These are phyloP conservation scores for Dichetophora obliterata DNA, from an alignment of 2,888 invertebrate genomes.

Conservation along the genomic window DNA sequence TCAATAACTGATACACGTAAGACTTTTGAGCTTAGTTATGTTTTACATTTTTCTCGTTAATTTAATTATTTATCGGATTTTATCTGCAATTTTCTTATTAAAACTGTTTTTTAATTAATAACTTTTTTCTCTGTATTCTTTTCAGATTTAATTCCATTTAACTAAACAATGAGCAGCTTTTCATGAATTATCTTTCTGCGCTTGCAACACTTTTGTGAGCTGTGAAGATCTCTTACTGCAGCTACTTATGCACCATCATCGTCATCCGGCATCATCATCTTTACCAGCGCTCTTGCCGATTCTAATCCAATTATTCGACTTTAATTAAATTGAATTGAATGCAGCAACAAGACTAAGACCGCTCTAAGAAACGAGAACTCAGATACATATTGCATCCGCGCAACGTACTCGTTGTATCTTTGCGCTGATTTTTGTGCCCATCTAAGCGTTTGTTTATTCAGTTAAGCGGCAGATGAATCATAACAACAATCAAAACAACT, in stretches of 20 bases:
- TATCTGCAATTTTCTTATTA: slow-evolving; percentile 1
- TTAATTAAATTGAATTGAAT: slow-evolving; percentile 28
- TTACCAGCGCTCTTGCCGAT: slow-evolving; percentile 22
- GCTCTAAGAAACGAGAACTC: neutral
- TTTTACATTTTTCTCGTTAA: neutral
- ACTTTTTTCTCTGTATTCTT: neutral
- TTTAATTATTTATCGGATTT: neutral
- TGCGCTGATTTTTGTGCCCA: slow-evolving; percentile 10
- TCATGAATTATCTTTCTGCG: slow-evolving; percentile 21
- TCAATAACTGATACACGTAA: too few species aligned
- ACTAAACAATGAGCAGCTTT: neutral
- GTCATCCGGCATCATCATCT: neutral
- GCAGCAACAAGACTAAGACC: neutral
- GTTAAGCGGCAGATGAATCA: slow-evolving; percentile 28
- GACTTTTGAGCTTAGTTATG: too few species aligned
- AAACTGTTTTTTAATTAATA: neutral
- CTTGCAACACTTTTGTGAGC: slow-evolving; percentile 18
- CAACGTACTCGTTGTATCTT: neutral
- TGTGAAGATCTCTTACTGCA: neutral
- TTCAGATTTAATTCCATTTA: slow-evolving; percentile 11
- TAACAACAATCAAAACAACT: slow-evolving; percentile 31
- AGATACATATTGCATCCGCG: slow-evolving; percentile 2
- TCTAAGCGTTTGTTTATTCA: slow-evolving; percentile 27
- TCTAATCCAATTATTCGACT: slow-evolving; percentile 32
- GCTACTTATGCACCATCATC: neutral